Conservation (phyloP, 2,888 invertebrate species). For the Morpho achilles region DNA sequence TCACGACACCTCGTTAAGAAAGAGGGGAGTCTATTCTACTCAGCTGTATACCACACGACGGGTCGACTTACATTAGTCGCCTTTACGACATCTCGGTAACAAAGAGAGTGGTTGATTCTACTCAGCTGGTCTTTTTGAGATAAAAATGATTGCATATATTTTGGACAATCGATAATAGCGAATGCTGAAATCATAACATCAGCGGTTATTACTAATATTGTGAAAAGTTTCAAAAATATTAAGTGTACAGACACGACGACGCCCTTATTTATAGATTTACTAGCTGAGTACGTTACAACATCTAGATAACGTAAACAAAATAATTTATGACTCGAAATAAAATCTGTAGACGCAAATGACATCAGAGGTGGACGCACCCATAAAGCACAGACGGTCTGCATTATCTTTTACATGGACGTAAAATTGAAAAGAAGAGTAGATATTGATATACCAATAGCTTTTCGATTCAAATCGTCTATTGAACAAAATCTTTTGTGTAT, state of each 20-base stretch:
- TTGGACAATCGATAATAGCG: no score
- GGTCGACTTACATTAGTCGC: no score
- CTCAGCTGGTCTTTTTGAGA: no score
- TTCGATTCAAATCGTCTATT: slow-evolving; percentile 26
- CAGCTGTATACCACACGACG: no score
- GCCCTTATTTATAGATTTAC: slow-evolving; percentile 5
- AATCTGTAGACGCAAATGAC: slow-evolving; percentile 29
- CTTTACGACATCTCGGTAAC: no score
- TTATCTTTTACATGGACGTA: slow-evolving; percentile 33
- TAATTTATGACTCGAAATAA: slow-evolving; percentile 32
- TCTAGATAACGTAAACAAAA: slow-evolving; percentile 27
- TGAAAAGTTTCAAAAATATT: neutral
- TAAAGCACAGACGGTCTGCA: slow-evolving; percentile 33
- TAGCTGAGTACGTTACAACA: slow-evolving; percentile 7
- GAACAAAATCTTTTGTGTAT: slow-evolving; percentile 22
- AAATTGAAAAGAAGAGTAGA: slow-evolving; percentile 28
- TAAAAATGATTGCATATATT: no score
- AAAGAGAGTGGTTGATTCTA: no score
- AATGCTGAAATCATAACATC: no score
- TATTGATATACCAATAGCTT: slow-evolving; percentile 24
- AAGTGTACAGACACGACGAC: slow-evolving; percentile 5
- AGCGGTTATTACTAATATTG: no score
- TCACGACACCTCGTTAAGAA: no score
- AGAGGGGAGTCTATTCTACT: no score
- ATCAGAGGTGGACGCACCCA: slow-evolving; percentile 33